phyloP scores from a whole-genome alignment of 2,113 vertebrate species.

The Gopherus evgoodei region DNA sequence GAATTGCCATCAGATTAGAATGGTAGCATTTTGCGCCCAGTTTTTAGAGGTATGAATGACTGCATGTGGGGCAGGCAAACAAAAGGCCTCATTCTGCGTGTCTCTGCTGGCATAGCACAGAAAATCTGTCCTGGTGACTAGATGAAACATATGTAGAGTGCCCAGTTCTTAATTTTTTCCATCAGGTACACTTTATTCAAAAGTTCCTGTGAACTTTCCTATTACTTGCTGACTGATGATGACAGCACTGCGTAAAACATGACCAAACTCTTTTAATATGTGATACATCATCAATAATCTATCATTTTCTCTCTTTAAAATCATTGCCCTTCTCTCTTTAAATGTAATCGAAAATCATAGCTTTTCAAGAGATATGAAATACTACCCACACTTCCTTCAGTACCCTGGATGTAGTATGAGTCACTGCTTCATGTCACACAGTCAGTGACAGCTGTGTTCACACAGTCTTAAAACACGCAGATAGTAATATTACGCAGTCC shows the following conservation, averaged over 20 bases:
- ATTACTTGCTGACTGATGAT: not conserved
- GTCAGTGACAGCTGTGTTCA: slow-evolving; percentile 34
- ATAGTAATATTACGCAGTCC: not conserved
- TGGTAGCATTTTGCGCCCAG: not conserved
- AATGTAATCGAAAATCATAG: slow-evolving; percentile 47
- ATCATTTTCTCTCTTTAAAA: slow-evolving; percentile 5
- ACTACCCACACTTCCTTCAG: slow-evolving; percentile 38
- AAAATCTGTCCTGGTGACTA: not conserved
- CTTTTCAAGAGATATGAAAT: slow-evolving; percentile 40
- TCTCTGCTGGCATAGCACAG: not conserved
- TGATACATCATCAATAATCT: not conserved
- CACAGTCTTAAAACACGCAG: slow-evolving; percentile 11
- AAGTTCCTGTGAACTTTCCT: slow-evolving; percentile 18
- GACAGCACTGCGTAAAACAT: not conserved
- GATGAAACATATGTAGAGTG: not conserved
- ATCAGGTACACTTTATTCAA: not conserved
- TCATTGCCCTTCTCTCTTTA: slow-evolving; percentile 52
- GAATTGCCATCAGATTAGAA: not conserved
- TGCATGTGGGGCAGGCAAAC: not conserved
- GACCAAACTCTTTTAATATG: not conserved
- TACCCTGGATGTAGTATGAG: slow-evolving; percentile 50
- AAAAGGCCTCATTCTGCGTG: not conserved
- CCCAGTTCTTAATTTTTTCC: not conserved
- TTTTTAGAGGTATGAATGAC: not conserved
- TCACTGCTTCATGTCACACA: slow-evolving; percentile 59